Conservation (phyloP, 2,113 vertebrate genomes). For the Gadus macrocephalus region DNA sequence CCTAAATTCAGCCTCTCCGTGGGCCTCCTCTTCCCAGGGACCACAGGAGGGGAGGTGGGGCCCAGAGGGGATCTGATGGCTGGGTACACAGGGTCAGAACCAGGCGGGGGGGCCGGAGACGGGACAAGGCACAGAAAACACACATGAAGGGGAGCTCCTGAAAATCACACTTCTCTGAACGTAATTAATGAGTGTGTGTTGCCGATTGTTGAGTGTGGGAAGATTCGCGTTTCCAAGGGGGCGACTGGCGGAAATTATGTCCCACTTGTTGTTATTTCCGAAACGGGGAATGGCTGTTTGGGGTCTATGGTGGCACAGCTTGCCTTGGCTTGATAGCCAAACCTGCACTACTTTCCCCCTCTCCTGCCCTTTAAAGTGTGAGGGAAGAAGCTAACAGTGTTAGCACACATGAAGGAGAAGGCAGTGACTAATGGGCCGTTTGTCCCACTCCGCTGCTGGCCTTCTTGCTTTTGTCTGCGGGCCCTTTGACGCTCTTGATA, state of each 20-base stretch:
- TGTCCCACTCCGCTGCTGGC: conserved; percentile 60
- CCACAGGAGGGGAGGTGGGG: conserved; percentile 33
- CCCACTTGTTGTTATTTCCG: conserved; percentile 28
- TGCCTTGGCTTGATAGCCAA: conserved; percentile 43
- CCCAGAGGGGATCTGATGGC: conserved; percentile 45
- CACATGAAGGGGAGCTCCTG: conserved; percentile 39
- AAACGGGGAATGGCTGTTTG: no score
- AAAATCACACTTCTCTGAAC: conserved; percentile 59
- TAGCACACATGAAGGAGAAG: conserved; percentile 52
- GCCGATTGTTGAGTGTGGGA: conserved; percentile 56
- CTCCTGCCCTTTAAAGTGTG: conserved; percentile 49
- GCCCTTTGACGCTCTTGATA: conserved; percentile 67
- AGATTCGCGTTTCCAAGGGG: conserved; percentile 36
- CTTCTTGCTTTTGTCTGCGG: conserved; percentile 61
- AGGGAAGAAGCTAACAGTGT: conserved; percentile 2
- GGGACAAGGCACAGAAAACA: conserved; percentile 46
- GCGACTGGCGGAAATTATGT: conserved; percentile 26
- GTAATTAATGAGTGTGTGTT: conserved; percentile 57
- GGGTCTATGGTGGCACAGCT: conserved; percentile 34
- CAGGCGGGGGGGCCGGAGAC: conserved; percentile 58
- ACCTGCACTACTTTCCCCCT: conserved; percentile 38
- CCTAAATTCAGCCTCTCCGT: conserved; percentile 62
- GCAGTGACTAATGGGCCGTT: conserved; percentile 69
- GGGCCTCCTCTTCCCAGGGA: conserved; percentile 73
- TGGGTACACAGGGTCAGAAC: conserved; percentile 57